These are phyloP conservation scores for Anoplophora glabripennis DNA, from an alignment of 1,140 invertebrate species.

Conservation along the genomic window DNA sequence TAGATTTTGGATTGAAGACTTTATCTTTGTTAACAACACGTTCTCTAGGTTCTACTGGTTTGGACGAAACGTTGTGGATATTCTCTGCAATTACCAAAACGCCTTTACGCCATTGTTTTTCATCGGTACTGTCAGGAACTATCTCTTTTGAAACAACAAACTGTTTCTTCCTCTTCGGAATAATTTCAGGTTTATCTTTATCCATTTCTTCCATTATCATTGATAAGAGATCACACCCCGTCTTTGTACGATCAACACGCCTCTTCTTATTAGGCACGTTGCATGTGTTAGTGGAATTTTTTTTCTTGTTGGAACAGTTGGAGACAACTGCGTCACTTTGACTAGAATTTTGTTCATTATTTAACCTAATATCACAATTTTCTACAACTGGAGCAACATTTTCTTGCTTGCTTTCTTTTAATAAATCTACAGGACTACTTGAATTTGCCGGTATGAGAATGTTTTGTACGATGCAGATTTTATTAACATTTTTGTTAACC, in stretches of 20 bases:
- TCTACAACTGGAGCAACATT: neutral
- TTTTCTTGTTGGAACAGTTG: no score
- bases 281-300: no score
- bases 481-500: neutral
- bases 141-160: neutral
- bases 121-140: neutral
- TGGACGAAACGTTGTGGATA: neutral
- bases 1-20: no score
- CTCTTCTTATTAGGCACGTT: no score
- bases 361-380: neutral
- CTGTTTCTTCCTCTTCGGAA: neutral
- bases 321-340: neutral
- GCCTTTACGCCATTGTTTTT: constrained; percentile 8
- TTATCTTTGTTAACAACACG: no score
- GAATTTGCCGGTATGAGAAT: neutral
- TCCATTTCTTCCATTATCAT: constrained; percentile 11
- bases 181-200: neutral
- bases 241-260: no score
- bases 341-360: neutral
- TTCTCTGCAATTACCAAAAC: constrained; percentile 9
- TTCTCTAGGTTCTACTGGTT: no score
- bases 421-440: neutral
- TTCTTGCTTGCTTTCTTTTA: neutral
- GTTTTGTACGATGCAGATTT: constrained; percentile 12
- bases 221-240: constrained; percentile 5